These are phyloP conservation scores for Trematomus loennbergii DNA, from an alignment of 2,113 vertebrate genomes.

Conservation along the genomic window DNA sequence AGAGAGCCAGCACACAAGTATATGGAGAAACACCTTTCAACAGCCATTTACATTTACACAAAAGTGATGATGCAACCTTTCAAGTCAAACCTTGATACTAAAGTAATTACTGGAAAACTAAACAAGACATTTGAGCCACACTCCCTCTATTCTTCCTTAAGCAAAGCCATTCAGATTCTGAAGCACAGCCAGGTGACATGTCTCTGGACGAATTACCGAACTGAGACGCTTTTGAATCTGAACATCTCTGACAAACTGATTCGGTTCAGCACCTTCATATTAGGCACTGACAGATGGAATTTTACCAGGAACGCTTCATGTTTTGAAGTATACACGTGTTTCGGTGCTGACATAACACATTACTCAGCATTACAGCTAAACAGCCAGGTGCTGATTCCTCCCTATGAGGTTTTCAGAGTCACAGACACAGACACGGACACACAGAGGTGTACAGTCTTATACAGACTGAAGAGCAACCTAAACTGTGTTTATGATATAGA, in stretches of 20 bases:
- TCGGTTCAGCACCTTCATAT: conserved; percentile 47
- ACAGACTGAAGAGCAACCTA: conserved; percentile 55
- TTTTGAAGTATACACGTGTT: conserved; percentile 67
- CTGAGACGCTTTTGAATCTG: conserved; percentile 20
- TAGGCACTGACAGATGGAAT: conserved; percentile 18
- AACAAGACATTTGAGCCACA: background rate
- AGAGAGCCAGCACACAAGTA: conserved; percentile 25
- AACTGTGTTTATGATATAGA: conserved; percentile 61
- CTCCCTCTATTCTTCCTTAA: conserved; percentile 29
- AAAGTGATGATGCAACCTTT: background rate
- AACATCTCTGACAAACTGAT: conserved; percentile 30
- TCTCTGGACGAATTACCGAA: conserved; percentile 24
- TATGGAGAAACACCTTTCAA: conserved; percentile 39
- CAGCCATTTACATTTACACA: conserved; percentile 50
- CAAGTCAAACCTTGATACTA: background rate
- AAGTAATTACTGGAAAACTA: background rate
- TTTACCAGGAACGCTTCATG: conserved; percentile 40
- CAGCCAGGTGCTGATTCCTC: conserved; percentile 60
- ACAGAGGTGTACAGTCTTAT: conserved; percentile 24
- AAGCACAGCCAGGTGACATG: conserved; percentile 54
- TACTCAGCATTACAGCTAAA: conserved; percentile 33
- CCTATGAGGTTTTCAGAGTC: conserved; percentile 67
- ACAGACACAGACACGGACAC: conserved; percentile 14
- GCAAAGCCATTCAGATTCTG: conserved; percentile 56
- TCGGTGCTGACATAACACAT: conserved; percentile 61